phyloP scores from a whole-genome alignment of 1,140 invertebrate genomes.

The Medauroidea extradentata region DNA sequence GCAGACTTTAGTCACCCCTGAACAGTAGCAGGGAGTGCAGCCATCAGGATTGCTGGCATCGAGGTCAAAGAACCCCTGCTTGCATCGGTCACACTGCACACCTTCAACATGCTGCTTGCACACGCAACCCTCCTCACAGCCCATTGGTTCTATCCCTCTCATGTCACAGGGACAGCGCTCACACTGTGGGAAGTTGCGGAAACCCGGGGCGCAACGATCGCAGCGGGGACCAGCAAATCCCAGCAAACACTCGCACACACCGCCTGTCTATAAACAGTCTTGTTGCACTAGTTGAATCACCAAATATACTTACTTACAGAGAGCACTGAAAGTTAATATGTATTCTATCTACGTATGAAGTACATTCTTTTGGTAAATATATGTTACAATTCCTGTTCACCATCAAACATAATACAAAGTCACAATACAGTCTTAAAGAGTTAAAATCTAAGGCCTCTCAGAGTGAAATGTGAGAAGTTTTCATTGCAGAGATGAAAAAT shows the following conservation, averaged over 20 bases:
- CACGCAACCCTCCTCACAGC: constrained; percentile 3
- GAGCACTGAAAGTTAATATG: too few relatives aligned
- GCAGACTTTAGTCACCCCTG: constrained; percentile 74
- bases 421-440: too few relatives aligned
- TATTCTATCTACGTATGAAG: too few relatives aligned
- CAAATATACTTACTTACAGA: too few relatives aligned
- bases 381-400: too few relatives aligned
- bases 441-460: too few relatives aligned
- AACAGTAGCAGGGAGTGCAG: constrained; percentile 89
- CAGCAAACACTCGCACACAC: constrained; percentile 72
- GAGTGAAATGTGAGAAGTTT: too few relatives aligned
- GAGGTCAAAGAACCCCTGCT: constrained; percentile 79
- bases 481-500: too few relatives aligned
- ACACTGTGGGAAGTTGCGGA: constrained; percentile 73
- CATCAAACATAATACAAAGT: too few relatives aligned
- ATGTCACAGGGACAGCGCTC: constrained; percentile 76
- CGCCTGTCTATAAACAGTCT: constrained; percentile 48
- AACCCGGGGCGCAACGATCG: constrained; percentile 78
- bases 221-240: constrained; percentile 81
- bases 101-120: constrained; percentile 64
- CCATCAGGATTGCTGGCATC: constrained; percentile 69
- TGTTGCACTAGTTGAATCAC: background rate
- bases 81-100: constrained; percentile 74
- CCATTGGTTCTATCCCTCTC: constrained; percentile 50
- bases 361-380: too few relatives aligned